phyloP scores from a whole-genome alignment of 2,113 vertebrate species.

The Vimba vimba region DNA sequence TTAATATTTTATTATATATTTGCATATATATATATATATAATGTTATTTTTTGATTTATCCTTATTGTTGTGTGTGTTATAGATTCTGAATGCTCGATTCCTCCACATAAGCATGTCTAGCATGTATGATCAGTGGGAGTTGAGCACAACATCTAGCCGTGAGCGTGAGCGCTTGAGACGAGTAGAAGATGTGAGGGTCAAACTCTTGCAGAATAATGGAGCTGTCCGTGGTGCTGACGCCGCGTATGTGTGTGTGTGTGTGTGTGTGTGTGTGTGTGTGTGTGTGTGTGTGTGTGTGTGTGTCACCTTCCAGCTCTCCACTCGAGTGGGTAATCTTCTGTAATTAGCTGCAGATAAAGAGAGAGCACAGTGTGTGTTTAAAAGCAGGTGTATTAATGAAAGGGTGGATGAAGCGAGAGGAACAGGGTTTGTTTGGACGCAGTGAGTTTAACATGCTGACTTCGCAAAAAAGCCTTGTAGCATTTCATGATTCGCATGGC shows the following conservation, averaged over 20 bases:
- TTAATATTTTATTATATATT: no score
- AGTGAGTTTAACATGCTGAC: neutral
- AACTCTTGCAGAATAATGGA: conserved; percentile 18
- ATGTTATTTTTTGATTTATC: neutral
- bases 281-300: neutral
- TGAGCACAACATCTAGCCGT: neutral
- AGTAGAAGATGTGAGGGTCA: neutral
- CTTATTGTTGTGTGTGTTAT: neutral
- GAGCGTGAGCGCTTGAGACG: neutral
- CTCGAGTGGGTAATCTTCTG: conserved; percentile 19
- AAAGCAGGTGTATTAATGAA: conserved; percentile 19
- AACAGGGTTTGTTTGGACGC: neutral
- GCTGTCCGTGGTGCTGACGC: conserved; percentile 6
- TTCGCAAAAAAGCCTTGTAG: conserved; percentile 5
- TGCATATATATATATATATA: neutral
- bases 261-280: neutral
- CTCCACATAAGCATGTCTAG: neutral
- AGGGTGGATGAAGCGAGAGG: neutral
- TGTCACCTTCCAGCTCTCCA: neutral
- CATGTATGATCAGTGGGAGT: neutral
- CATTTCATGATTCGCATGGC: neutral
- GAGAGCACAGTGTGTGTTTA: neutral
- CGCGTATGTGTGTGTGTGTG: no score
- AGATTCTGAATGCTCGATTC: neutral
- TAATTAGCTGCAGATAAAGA: conserved; percentile 24